These are phyloP conservation scores for Eulithis prunata DNA, from an alignment of 2,888 invertebrate species.

Conservation along the genomic window DNA sequence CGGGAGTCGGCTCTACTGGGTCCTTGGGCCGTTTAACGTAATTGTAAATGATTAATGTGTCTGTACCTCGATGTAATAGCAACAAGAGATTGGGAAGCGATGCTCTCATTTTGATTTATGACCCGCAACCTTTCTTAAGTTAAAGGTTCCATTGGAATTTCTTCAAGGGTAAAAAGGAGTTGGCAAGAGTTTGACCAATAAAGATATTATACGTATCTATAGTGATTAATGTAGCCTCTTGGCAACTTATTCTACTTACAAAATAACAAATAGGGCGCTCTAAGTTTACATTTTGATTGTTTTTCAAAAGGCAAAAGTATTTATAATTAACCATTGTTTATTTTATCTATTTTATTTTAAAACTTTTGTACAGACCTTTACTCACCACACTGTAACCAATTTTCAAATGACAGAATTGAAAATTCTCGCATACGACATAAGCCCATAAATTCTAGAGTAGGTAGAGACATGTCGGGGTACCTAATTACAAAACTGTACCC, in stretches of 20 bases:
- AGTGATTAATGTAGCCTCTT: slow-evolving; percentile 18
- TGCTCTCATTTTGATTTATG: slow-evolving; percentile 74
- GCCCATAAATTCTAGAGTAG: too few species aligned
- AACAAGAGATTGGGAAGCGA: slow-evolving; percentile 72
- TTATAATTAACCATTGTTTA: too few species aligned
- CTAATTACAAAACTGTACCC: slow-evolving; percentile 13
- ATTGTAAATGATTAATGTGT: slow-evolving; percentile 83
- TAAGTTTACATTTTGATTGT: background rate
- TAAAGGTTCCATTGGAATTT: slow-evolving; percentile 51
- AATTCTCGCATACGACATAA: too few species aligned
- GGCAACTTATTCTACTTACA: slow-evolving; percentile 14
- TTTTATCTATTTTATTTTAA: too few species aligned
- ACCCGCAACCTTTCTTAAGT: slow-evolving; percentile 53
- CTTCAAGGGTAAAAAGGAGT: slow-evolving; percentile 36
- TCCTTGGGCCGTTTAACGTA: slow-evolving; percentile 80
- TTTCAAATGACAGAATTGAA: too few species aligned
- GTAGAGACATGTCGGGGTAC: too few species aligned
- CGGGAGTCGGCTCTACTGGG: slow-evolving; percentile 74
- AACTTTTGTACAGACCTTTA: too few species aligned
- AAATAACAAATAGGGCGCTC: background rate
- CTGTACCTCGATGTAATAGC: slow-evolving; percentile 72
- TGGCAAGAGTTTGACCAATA: slow-evolving; percentile 29
- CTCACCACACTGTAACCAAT: too few species aligned
- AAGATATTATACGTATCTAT: slow-evolving; percentile 17
- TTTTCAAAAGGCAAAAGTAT: background rate